Evolutionary conservation across 2,113 vertebrate species (phyloP).

Genomic region (Polypterus senegalus): DNA sequence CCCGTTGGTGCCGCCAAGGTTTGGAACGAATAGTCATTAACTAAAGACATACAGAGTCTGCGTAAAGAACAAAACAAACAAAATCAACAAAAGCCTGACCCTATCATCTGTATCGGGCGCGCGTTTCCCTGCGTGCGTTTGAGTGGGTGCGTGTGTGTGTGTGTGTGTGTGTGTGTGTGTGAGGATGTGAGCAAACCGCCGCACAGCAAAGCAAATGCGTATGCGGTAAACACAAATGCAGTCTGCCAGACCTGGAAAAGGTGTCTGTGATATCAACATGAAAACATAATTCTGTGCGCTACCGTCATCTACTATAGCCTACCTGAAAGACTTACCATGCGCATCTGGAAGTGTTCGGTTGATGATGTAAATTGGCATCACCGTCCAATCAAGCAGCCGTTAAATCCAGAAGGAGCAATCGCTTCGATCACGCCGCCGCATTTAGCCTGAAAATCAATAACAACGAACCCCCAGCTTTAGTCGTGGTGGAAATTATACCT

Average conservation of each 20-base stretch:
- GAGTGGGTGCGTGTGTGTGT: too few relatives aligned
- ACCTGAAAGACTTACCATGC: slow-evolving; percentile 48
- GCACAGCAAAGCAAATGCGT: not conserved
- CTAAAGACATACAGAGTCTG: too few relatives aligned
- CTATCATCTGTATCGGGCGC: too few relatives aligned
- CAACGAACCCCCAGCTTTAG: slow-evolving; percentile 8
- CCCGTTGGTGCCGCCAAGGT: too few relatives aligned
- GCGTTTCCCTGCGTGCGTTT: too few relatives aligned
- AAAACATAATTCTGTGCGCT: too few relatives aligned
- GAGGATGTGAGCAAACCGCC: not conserved
- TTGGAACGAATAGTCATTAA: too few relatives aligned
- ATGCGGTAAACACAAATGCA: not conserved
- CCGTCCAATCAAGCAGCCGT: slow-evolving; percentile 39
- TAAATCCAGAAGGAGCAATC: slow-evolving; percentile 29
- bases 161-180: too few relatives aligned
- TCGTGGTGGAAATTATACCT: too few relatives aligned
- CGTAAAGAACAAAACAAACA: too few relatives aligned
- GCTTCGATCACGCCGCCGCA: slow-evolving; percentile 25
- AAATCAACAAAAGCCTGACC: too few relatives aligned
- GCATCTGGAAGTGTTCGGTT: slow-evolving; percentile 53
- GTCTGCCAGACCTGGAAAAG: not conserved
- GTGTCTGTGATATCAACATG: too few relatives aligned
- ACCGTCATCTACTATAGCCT: not conserved
- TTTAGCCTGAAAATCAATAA: slow-evolving; percentile 29
- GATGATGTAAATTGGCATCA: slow-evolving; percentile 52